Conservation (phyloP, 2,797 vertebrate genomes). For the Peromyscus aztecus region DNA sequence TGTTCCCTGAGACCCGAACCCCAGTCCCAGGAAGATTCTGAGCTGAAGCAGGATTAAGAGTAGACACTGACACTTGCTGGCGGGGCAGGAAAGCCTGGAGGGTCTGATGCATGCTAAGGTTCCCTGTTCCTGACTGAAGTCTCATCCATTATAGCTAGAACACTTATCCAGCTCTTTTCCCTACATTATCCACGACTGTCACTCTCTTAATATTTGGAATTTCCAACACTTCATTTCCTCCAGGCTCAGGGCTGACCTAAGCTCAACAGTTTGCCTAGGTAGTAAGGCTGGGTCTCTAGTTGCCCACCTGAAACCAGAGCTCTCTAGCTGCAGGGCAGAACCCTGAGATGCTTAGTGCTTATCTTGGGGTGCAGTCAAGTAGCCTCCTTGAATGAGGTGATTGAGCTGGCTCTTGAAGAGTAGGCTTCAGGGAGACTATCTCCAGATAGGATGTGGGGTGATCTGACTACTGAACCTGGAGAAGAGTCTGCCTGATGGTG, state of each 20-base stretch:
- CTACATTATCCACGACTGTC: background rate
- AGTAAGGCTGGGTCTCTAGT: background rate
- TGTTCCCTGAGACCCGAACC: background rate
- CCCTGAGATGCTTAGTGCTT: background rate
- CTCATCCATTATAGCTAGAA: background rate
- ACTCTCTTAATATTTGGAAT: background rate
- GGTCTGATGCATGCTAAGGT: too few species aligned
- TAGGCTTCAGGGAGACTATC: background rate
- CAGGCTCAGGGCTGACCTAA: background rate
- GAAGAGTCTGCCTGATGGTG: too few species aligned
- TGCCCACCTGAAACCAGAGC: background rate
- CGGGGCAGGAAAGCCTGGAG: too few species aligned
- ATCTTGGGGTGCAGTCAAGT: background rate
- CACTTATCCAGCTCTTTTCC: background rate
- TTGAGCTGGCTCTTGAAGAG: background rate
- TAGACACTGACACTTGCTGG: background rate
- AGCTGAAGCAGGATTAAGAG: background rate
- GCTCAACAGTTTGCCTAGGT: background rate
- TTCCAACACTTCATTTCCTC: too few species aligned
- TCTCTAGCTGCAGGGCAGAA: background rate
- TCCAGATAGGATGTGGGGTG: background rate
- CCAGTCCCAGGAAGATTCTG: background rate
- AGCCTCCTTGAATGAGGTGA: background rate
- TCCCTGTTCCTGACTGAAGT: background rate
- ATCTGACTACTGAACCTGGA: background rate